phyloP scores from a whole-genome alignment of 2,888 invertebrate genomes.

The Ichneumon xanthorius region DNA sequence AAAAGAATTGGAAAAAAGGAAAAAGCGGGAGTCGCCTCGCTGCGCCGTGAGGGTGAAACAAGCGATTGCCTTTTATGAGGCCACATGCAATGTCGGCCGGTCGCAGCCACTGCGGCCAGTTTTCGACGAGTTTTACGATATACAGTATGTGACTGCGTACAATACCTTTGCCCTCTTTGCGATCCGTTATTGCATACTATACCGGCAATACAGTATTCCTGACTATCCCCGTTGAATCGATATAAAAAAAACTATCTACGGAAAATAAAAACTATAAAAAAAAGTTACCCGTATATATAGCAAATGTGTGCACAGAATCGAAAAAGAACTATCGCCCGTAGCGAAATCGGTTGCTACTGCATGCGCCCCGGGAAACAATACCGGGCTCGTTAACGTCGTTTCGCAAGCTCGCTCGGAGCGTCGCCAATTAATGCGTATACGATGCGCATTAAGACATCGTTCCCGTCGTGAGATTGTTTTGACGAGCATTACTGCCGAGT shows the following conservation, averaged over 20 bases:
- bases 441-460: background rate
- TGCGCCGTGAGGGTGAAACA: conserved; percentile 26
- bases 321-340: background rate
- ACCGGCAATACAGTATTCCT: background rate
- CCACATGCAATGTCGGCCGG: conserved; percentile 21
- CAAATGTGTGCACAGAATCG: background rate
- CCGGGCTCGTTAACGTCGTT: background rate
- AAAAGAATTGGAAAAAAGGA: background rate
- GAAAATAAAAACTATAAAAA: conserved; percentile 4
- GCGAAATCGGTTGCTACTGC: background rate
- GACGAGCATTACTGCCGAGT: background rate
- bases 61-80: conserved; percentile 43
- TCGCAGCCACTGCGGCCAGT: conserved; percentile 18
- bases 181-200: conserved; percentile 13
- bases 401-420: background rate
- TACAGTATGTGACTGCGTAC: conserved; percentile 15
- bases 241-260: background rate
- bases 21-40: background rate
- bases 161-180: conserved; percentile 20
- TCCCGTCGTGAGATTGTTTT: background rate
- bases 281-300: background rate
- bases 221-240: conserved; percentile 21
- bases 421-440: conserved; percentile 5
- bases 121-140: conserved; percentile 33
- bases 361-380: background rate